Evolutionary conservation across 2,888 invertebrate species (phyloP), one percentile per base, ranked within the genome.

Genomic region (Sericinus montela): DNA sequence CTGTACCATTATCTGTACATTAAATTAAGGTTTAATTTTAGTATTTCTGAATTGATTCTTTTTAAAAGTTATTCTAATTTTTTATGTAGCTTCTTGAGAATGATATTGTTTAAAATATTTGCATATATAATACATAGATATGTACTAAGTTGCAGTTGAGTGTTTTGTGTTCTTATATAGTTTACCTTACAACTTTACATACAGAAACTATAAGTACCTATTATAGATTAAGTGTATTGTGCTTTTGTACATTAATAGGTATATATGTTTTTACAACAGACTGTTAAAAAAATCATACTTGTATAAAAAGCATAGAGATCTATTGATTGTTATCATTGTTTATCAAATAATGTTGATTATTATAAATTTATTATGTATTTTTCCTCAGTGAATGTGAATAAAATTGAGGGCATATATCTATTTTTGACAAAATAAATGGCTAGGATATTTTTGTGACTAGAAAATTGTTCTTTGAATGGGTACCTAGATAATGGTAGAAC

Each of bases 321-420:
- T 87, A 86, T 85, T 75, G 71, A 72, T 79, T 83, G 85, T 85
- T 87, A 83, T 82, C 76, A 83, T 83, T 85, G 81, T 83, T 82
- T 84, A 79, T 78, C 75, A 82, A 78, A 75, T 78, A 75, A 83
- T 80, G 83, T 86, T 86, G 76, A 77, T 80, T 83, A 82, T 80
- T 79, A 81, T 82, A 82, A 82, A 84, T 81, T 80, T 84, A 84
- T 84, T 81, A 77, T 77, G 79, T 78, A 75, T 78, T 82, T 82
- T 80, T 81, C 77, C 78, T 81, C 77, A 69, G 69, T 77, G 76
- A 73, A 77, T 82, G 77, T 80, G 77, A 75, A 72, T 74, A 58
- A 75, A 75, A 71, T 68, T 72, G 68, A 71, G 69, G 77, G 71
- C 75, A 80, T 63, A 82, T 80, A 74, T 83, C 78, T 87, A 86